A percentile compares a stretch with the other conserved stretches of the same genome.
Evolutionary conservation across 1,140 invertebrate species (phyloP).

Genomic region (Hydropsyche tenuis): DNA sequence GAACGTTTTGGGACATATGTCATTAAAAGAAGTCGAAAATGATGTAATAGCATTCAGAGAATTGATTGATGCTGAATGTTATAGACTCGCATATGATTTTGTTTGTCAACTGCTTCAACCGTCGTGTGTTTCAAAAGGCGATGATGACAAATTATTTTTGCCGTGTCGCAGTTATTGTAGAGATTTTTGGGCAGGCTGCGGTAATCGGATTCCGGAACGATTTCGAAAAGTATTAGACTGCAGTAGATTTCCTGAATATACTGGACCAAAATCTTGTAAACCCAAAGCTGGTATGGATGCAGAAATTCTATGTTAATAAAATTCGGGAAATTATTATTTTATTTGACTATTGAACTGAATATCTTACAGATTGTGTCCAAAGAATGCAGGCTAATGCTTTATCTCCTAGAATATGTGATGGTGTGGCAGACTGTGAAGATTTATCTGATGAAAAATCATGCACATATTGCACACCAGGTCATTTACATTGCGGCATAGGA

Average conservation of each 20-base stretch:
- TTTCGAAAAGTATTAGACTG: constrained; percentile 79
- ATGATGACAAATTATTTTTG: constrained; percentile 66
- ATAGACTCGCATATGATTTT: constrained; percentile 82
- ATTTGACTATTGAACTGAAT: constrained; percentile 8
- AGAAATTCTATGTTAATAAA: no score
- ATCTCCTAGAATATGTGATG: constrained; percentile 82
- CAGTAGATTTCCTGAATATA: constrained; percentile 79
- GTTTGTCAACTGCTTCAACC: constrained; percentile 86
- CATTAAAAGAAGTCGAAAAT: constrained; percentile 71
- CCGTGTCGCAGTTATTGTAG: constrained; percentile 86
- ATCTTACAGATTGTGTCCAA: constrained; percentile 70
- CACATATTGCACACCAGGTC: constrained; percentile 72
- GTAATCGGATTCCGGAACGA: constrained; percentile 71
- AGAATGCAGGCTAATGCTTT: constrained; percentile 74
- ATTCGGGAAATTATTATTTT: not conserved
- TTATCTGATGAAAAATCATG: constrained; percentile 80
- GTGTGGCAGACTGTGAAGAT: constrained; percentile 84
- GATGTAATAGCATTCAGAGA: constrained; percentile 85
- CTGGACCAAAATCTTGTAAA: constrained; percentile 73
- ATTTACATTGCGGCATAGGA: constrained; percentile 79
- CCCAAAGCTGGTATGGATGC: constrained; percentile 82
- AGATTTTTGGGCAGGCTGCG: constrained; percentile 84
- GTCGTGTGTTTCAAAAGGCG: constrained; percentile 65
- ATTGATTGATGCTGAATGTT: constrained; percentile 87
- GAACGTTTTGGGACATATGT: constrained; percentile 75